Percentiles rank a stretch among this genome's conserved stretches.
phyloP scores from a whole-genome alignment of 2,888 invertebrate species.

The Actias luna region DNA sequence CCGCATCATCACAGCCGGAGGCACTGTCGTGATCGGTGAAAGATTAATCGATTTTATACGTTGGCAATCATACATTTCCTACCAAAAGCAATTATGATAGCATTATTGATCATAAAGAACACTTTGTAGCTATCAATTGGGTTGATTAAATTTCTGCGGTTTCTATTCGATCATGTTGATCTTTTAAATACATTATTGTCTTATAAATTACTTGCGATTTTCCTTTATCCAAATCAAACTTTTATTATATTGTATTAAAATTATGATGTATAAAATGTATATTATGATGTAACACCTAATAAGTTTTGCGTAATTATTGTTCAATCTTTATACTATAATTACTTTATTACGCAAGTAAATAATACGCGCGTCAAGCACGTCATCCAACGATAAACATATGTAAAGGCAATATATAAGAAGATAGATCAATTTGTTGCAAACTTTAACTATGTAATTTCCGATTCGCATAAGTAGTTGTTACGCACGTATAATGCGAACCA shows the following conservation, averaged over 20 bases:
- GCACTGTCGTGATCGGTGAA: slow-evolving; percentile 54
- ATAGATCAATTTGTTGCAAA: slow-evolving; percentile 14
- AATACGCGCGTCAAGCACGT: neutral
- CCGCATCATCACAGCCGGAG: slow-evolving; percentile 17
- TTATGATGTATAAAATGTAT: neutral
- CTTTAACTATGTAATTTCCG: slow-evolving; percentile 30
- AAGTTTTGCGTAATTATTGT: neutral
- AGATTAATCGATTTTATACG: slow-evolving; percentile 55
- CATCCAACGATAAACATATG: neutral
- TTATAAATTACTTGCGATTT: neutral
- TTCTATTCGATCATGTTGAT: neutral
- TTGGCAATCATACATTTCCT: slow-evolving; percentile 46
- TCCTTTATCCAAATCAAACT: neutral
- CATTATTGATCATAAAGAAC: slow-evolving; percentile 4
- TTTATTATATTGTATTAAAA: neutral
- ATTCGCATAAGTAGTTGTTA: slow-evolving; percentile 59
- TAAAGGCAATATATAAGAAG: neutral
- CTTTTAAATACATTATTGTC: neutral
- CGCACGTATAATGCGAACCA: slow-evolving; percentile 33
- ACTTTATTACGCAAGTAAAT: neutral
- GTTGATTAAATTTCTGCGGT: neutral
- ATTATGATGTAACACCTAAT: neutral
- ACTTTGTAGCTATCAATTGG: neutral
- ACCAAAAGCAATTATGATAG: slow-evolving; percentile 36
- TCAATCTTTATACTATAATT: neutral